Evolutionary conservation across 2,888 invertebrate genomes (phyloP).

Genomic region (Ferrisia virgata): DNA sequence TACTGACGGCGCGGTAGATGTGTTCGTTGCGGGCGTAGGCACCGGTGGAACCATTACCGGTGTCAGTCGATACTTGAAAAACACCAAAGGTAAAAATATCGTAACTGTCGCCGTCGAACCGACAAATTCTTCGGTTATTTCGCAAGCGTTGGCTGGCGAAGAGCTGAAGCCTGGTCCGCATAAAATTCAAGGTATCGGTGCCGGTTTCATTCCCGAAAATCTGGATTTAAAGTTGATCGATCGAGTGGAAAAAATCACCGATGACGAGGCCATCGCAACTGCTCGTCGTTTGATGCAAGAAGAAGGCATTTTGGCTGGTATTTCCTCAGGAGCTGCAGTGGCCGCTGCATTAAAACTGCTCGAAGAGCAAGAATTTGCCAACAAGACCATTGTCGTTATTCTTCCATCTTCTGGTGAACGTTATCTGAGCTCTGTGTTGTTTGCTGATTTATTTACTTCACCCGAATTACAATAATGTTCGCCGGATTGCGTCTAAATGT

Average conservation of each 20-base stretch:
- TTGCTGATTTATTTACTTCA: neutral
- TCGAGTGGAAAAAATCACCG: neutral
- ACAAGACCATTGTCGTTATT: neutral
- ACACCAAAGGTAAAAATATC: neutral
- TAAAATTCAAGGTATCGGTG: conserved; percentile 28
- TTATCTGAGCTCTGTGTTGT: neutral
- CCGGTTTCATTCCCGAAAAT: conserved; percentile 26
- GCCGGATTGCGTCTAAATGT: no score
- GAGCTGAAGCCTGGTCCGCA: neutral
- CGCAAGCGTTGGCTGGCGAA: neutral
- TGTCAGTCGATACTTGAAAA: conserved; percentile 16
- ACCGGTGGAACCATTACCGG: conserved; percentile 42
- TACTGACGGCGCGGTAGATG: conserved; percentile 20
- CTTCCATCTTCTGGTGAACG: neutral
- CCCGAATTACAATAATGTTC: neutral
- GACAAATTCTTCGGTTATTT: neutral
- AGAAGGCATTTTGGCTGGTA: conserved; percentile 40
- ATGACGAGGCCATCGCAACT: neutral
- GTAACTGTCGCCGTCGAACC: conserved; percentile 33
- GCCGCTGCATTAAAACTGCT: conserved; percentile 29
- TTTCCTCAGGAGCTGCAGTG: conserved; percentile 35
- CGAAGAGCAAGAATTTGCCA: neutral
- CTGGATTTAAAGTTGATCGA: conserved; percentile 25
- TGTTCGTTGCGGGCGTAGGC: conserved; percentile 27
- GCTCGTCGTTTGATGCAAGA: neutral